Evolutionary conservation across 2,797 vertebrate species (phyloP).

Genomic region (Sternotherus odoratus): DNA sequence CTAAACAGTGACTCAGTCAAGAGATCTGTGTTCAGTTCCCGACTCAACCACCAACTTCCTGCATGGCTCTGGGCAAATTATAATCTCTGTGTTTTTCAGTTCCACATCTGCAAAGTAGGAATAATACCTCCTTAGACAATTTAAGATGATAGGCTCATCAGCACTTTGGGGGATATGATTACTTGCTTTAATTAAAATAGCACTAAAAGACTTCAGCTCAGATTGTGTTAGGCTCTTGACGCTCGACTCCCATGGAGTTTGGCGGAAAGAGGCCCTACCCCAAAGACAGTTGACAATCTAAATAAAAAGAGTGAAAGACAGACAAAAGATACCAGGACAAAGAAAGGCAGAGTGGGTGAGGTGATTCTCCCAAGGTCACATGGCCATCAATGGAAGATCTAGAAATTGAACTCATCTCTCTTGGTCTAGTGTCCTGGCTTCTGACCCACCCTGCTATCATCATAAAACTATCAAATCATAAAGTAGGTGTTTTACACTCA

Average conservation of each 20-base stretch:
- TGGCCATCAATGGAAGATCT: neutral
- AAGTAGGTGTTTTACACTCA: neutral
- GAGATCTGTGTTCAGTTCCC: neutral
- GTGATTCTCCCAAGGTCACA: neutral
- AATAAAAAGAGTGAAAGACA: neutral
- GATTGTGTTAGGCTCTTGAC: neutral
- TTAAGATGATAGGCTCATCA: neutral
- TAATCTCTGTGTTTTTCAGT: neutral
- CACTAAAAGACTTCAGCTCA: neutral
- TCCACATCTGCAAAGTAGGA: neutral
- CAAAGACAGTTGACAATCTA: neutral
- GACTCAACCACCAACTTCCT: neutral
- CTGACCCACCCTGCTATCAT: neutral
- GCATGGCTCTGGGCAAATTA: neutral
- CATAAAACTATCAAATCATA: neutral
- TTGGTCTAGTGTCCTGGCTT: neutral
- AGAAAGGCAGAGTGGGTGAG: neutral
- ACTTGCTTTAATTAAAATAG: neutral
- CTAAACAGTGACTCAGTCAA: neutral
- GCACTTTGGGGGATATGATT: neutral
- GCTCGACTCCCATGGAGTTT: neutral
- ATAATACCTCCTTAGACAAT: neutral
- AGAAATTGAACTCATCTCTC: neutral
- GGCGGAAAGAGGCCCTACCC: neutral
- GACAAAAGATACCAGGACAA: neutral